Base-by-base conservation (phyloP, 2,888 invertebrate species). In the Hesperia comma region DNA sequence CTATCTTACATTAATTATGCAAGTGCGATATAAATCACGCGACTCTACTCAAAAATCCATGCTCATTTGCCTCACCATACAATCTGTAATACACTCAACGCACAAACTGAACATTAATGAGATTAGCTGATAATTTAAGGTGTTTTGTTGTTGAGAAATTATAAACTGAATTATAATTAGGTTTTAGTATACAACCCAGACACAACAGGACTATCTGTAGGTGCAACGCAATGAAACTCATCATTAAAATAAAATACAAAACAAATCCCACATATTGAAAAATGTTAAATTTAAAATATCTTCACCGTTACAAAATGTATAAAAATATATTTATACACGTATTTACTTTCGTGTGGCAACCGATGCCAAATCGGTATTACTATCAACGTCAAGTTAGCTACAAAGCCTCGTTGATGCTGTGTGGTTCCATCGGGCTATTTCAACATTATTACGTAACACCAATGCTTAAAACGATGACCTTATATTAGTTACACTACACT, bases 301-400 rank as follows among this genome's bases (percentile, higher is more conserved):
- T 62, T 10, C 14, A 21, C 10, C 32, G n/a, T 41, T 64, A 64
- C 63, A 64, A 64, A 64, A 57, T 57, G 64, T 64, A 64, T 58
- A 64, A 64, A 64, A 64, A 64, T 63, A 64, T 64, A 57, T 58
- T 53, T 64, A 49, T 63, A 63, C 49, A 41, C 26, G 12, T 33
- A 49, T 26, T 33, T 56, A 40, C 8, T 63, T 55, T 32, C n/a
- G 6, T 32, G 32, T 32, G 26, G 17, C 41, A 56, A 40, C n/a
- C 32, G 15, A 63, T 40, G 60, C n/a, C 46, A 21, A 60, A 60
- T 33, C 32, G 14, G 33, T 46, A 46, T 58, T 43, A 58, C 2
- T 41, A 41, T 14, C 12, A 21, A 33, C 33, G 33, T 54, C 33
- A 33, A 54, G 10, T 54, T 15, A 15, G 32, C 32, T 54, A 33